A percentile compares a stretch with the other conserved stretches of the same genome.
These are phyloP conservation scores for Lasius platythorax DNA, from an alignment of 2,888 invertebrate genomes.

Conservation along the genomic window DNA sequence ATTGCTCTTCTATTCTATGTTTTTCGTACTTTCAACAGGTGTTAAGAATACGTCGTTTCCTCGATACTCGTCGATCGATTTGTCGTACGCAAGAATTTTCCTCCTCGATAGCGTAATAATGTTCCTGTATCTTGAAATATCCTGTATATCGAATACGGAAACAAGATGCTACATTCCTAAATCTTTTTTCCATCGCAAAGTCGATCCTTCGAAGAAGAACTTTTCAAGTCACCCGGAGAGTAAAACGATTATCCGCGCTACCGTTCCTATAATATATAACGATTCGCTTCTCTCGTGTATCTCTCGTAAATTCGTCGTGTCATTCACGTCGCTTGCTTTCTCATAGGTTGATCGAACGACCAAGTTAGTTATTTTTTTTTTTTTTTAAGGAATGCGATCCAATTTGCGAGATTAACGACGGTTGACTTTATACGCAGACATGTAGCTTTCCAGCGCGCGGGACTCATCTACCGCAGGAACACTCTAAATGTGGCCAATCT, in stretches of 20 bases:
- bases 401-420: background rate
- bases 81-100: background rate
- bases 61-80: background rate
- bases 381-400: background rate
- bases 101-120: background rate
- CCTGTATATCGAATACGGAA: too few species aligned
- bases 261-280: background rate
- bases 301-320: background rate
- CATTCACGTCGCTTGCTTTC: background rate
- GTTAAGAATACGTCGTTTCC: background rate
- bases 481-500: slow-evolving; percentile 82
- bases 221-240: background rate
- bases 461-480: slow-evolving; percentile 66
- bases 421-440: background rate
- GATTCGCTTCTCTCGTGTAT: background rate
- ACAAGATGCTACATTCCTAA: background rate
- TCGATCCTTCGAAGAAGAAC: background rate
- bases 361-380: background rate
- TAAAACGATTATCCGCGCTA: background rate
- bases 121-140: background rate
- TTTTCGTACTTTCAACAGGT: background rate
- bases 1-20: background rate
- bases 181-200: background rate
- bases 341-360: background rate
- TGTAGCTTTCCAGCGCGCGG: slow-evolving; percentile 68